These are phyloP conservation scores for Drosophila infuscata DNA, from an alignment of 2,888 invertebrate genomes.

Conservation along the genomic window DNA sequence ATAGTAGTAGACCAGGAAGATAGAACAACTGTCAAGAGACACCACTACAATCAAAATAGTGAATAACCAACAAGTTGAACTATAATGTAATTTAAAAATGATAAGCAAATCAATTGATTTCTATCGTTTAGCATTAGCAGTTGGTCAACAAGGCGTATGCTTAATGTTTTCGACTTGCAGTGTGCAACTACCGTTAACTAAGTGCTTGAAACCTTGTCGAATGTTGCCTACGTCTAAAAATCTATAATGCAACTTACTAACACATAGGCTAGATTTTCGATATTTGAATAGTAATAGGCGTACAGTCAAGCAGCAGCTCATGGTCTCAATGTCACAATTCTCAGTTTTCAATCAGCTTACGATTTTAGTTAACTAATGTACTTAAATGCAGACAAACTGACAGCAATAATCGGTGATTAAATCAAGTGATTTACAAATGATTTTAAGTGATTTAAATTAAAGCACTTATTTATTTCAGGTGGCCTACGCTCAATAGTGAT, in stretches of 20 bases:
- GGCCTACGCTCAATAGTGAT: neutral
- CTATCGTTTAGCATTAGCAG: neutral
- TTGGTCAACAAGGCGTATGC: constrained; percentile 42
- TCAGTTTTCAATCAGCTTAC: neutral
- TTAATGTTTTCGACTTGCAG: constrained; percentile 23
- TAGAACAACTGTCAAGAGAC: constrained; percentile 17
- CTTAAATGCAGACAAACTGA: neutral
- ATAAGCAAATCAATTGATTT: constrained; percentile 1
- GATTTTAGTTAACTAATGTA: neutral
- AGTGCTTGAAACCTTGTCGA: constrained; percentile 22
- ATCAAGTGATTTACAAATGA: neutral
- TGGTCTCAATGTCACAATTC: neutral
- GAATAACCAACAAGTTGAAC: constrained; percentile 1
- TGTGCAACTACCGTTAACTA: constrained; percentile 14
- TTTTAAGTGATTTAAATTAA: neutral
- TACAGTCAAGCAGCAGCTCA: constrained; percentile 9
- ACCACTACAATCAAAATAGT: constrained; percentile 13
- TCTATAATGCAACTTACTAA: constrained; percentile 30
- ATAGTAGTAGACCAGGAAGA: constrained; percentile 4
- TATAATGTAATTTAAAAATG: neutral
- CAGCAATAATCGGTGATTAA: neutral
- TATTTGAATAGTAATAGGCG: neutral
- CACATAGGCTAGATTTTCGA: constrained; percentile 8
- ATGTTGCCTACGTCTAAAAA: constrained; percentile 29
- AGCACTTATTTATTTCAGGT: neutral